These are phyloP conservation scores for Dromas ardeola DNA, from an alignment of 2,113 vertebrate species.

Conservation along the genomic window DNA sequence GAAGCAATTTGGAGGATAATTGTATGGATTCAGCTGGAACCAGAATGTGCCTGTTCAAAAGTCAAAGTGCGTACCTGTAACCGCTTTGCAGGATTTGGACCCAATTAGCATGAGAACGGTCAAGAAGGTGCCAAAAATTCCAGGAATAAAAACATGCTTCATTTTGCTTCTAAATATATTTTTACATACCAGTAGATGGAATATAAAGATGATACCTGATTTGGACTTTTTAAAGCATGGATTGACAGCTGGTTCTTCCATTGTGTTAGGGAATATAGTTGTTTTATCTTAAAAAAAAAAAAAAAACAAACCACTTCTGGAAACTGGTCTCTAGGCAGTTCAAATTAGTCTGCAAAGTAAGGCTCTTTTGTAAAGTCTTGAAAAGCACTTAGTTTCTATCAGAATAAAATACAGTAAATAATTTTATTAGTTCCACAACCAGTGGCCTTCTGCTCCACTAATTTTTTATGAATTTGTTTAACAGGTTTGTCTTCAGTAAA, in stretches of 20 bases:
- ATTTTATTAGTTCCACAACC: background rate
- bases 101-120: conserved; percentile 32
- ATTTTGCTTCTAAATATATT: conserved; percentile 2
- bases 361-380: background rate
- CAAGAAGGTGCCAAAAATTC: background rate
- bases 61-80: background rate
- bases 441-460: background rate
- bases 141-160: background rate
- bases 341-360: background rate
- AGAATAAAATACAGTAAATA: background rate
- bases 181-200: background rate
- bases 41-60: background rate
- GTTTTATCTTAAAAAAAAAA: background rate
- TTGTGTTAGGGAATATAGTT: background rate
- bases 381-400: background rate
- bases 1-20: conserved; percentile 5
- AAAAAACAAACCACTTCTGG: background rate
- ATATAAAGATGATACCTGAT: background rate
- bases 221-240: background rate
- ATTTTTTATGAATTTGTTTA: background rate
- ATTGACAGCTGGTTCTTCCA: background rate
- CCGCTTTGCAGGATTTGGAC: background rate
- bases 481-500: background rate
- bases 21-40: background rate
- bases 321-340: background rate